Conservation (phyloP, 2,888 invertebrate genomes). For the Diarsia rubi region DNA sequence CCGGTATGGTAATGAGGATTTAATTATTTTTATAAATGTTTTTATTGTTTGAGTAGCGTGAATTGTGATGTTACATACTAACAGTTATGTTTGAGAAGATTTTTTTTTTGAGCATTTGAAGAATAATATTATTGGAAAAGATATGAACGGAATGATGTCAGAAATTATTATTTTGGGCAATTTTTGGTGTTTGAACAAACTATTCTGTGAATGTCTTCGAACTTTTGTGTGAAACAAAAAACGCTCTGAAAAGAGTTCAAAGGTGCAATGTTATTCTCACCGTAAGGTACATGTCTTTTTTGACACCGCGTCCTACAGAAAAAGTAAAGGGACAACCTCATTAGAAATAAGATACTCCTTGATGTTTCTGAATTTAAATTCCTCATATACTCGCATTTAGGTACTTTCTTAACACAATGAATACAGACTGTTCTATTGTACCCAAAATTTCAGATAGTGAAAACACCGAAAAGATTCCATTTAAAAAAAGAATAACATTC, state of each 20-base stretch:
- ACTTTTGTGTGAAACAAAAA: neutral
- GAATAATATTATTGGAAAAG: neutral
- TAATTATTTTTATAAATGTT: conserved; percentile 60
- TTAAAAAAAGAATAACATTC: neutral
- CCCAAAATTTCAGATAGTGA: neutral
- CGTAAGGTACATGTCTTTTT: neutral
- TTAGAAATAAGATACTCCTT: neutral
- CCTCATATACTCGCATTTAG: neutral
- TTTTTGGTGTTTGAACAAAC: neutral
- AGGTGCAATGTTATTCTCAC: neutral
- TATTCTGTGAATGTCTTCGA: neutral
- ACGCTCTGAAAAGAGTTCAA: too few species aligned
- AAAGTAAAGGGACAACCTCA: neutral
- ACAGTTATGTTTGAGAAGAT: neutral
- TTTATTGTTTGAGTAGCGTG: conserved; percentile 20
- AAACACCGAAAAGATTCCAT: neutral
- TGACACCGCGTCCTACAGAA: neutral
- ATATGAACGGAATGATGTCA: neutral
- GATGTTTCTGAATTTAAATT: neutral
- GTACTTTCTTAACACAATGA: neutral
- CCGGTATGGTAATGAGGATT: conserved; percentile 64
- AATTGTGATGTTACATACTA: neutral
- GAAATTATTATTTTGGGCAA: neutral
- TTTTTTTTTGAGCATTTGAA: neutral
- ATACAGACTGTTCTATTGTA: neutral